Conservation (phyloP, 1,140 invertebrate species). For the Melanaphis sacchari region DNA sequence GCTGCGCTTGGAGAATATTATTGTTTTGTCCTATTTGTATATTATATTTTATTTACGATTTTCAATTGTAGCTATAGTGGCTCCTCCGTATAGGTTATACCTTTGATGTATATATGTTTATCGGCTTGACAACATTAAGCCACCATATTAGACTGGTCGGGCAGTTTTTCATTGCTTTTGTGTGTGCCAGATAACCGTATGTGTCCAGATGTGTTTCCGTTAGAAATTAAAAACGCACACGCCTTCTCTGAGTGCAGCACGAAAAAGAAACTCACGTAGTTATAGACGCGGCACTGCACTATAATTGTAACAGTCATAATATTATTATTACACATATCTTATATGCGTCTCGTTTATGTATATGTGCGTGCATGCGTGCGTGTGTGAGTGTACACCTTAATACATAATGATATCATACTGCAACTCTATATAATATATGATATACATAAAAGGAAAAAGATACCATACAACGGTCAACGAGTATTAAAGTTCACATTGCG, state of each 20-base stretch:
- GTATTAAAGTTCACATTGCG: neutral
- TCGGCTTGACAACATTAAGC: neutral
- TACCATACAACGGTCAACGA: neutral
- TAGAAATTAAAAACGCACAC: conserved; percentile 40
- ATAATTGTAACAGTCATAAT: neutral
- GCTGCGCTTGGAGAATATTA: neutral
- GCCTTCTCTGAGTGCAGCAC: conserved; percentile 18
- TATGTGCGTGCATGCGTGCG: no score
- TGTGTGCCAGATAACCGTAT: neutral
- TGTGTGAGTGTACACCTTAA: no score
- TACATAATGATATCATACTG: neutral
- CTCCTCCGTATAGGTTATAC: neutral
- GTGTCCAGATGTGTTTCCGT: neutral
- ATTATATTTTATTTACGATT: neutral
- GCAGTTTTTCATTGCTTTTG: neutral
- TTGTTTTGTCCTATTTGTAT: neutral
- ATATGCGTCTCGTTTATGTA: neutral
- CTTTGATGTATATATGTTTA: neutral
- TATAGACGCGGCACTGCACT: neutral
- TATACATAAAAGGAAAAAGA: neutral
- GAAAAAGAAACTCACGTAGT: neutral
- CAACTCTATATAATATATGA: neutral
- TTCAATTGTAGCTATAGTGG: neutral
- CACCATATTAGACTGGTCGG: neutral
- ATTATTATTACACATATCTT: neutral